A percentile compares a stretch with the other conserved stretches of the same genome.
Evolutionary conservation across 2,797 vertebrate species (phyloP).

Genomic region (Enoplosus armatus): DNA sequence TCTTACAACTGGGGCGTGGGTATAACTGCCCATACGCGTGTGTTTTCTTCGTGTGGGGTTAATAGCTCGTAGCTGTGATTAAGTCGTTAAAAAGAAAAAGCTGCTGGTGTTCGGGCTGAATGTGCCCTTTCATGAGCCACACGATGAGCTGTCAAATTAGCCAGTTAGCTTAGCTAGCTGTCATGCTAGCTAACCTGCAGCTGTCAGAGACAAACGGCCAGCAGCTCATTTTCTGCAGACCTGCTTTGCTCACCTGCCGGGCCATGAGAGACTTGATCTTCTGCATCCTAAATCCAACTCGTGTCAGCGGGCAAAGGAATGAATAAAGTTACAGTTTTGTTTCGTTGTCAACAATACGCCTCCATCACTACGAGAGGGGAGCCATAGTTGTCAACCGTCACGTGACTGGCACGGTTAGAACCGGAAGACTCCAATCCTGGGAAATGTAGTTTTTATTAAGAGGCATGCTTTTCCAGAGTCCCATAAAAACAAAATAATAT

Average conservation of each 20-base stretch:
- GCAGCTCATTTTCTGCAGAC: neutral
- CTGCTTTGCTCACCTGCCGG: slow-evolving; percentile 90
- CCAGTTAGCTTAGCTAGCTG: slow-evolving; percentile 68
- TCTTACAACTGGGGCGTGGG: accelerated
- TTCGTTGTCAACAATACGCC: slow-evolving; percentile 67
- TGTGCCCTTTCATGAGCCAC: slow-evolving; percentile 16
- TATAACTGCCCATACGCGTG: neutral
- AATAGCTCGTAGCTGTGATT: neutral
- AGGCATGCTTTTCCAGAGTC: neutral
- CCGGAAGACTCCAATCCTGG: slow-evolving; percentile 65
- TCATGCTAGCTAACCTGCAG: slow-evolving; percentile 62
- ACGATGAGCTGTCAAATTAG: slow-evolving; percentile 75
- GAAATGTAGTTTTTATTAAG: slow-evolving; percentile 80
- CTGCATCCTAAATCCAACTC: slow-evolving; percentile 86
- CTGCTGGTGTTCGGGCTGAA: neutral
- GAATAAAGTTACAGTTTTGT: slow-evolving; percentile 30
- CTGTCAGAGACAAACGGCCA: slow-evolving; percentile 29
- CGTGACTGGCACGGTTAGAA: slow-evolving; percentile 76
- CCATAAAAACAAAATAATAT: neutral
- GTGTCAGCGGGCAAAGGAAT: neutral
- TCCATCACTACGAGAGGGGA: slow-evolving; percentile 75
- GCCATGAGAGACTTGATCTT: slow-evolving; percentile 98
- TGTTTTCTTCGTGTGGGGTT: neutral
- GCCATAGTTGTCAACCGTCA: slow-evolving; percentile 90
- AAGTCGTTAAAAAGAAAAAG: neutral